phyloP scores from a whole-genome alignment of 2,797 vertebrate genomes.

The Bovichtus variegatus region DNA sequence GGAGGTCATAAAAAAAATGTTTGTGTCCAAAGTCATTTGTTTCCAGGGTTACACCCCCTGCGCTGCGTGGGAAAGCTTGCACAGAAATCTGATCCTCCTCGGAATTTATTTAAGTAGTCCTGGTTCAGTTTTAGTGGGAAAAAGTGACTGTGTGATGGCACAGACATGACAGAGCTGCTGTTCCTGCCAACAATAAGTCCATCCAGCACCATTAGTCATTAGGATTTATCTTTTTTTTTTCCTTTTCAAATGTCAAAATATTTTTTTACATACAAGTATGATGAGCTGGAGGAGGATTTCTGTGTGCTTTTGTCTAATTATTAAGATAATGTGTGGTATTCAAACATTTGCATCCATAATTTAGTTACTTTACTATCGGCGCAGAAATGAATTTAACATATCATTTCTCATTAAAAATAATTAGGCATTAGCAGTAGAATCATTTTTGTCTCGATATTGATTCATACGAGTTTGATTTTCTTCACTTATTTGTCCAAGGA shows the following conservation, averaged over 20 bases:
- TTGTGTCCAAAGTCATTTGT: fast-evolving
- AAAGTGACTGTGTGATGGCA: not conserved
- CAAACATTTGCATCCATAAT: not conserved
- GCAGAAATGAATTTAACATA: not conserved
- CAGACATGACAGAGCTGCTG: not conserved
- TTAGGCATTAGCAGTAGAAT: too few relatives aligned
- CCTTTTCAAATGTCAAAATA: not conserved
- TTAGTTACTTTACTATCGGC: not conserved
- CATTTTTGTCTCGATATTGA: not conserved
- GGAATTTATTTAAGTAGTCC: not conserved
- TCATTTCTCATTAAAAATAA: not conserved
- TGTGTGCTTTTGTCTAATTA: not conserved
- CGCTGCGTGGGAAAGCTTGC: not conserved
- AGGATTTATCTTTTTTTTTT: not conserved
- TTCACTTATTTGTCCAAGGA: not conserved
- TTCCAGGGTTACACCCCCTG: not conserved
- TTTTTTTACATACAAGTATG: not conserved
- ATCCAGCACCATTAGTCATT: not conserved
- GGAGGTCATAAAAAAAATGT: not conserved
- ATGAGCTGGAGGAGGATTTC: not conserved
- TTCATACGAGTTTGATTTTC: not conserved
- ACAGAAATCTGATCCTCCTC: too few relatives aligned
- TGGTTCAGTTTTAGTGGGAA: not conserved
- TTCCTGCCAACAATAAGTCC: not conserved
- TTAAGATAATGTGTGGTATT: not conserved